Percentiles rank a stretch among this genome's conserved stretches.
phyloP scores from a whole-genome alignment of 2,888 invertebrate species.

The Julus scanicus region DNA sequence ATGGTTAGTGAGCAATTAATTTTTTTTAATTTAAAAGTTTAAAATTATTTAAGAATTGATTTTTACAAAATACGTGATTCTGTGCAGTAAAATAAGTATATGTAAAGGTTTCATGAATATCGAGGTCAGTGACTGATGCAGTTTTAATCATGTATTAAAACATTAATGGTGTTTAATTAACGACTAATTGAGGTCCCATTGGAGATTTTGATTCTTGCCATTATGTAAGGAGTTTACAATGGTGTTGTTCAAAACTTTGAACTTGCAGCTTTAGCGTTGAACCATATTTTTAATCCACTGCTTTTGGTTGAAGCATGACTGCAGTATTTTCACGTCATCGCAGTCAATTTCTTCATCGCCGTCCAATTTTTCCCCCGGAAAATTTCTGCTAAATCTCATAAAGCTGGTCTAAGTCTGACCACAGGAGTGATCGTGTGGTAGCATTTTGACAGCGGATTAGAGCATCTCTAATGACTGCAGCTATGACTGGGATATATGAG shows the following conservation, averaged over 20 bases:
- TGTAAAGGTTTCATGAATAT: too few relatives aligned
- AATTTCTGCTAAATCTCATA: conserved; percentile 48
- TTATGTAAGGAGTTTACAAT: too few relatives aligned
- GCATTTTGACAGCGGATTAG: conserved; percentile 51
- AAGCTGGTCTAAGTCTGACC: conserved; percentile 50
- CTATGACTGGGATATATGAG: conserved; percentile 47
- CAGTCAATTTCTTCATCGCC: conserved; percentile 26
- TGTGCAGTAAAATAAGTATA: too few relatives aligned
- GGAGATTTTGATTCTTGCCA: too few relatives aligned
- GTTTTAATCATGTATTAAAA: too few relatives aligned
- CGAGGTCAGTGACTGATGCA: too few relatives aligned
- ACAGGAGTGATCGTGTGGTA: conserved; percentile 53
- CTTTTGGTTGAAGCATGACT: conserved; percentile 25
- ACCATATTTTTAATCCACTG: background rate
- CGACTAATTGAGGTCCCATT: too few relatives aligned
- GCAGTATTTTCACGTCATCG: conserved; percentile 45
- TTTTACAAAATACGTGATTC: too few relatives aligned
- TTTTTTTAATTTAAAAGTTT: too few relatives aligned
- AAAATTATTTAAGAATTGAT: too few relatives aligned
- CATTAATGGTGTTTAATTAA: too few relatives aligned
- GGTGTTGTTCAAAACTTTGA: background rate
- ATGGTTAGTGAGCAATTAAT: too few relatives aligned
- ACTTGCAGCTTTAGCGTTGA: background rate
- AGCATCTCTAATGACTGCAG: conserved; percentile 44
- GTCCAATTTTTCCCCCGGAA: conserved; percentile 23